phyloP scores from a whole-genome alignment of 2,113 vertebrate species.

The Microcebus tavaratra region DNA sequence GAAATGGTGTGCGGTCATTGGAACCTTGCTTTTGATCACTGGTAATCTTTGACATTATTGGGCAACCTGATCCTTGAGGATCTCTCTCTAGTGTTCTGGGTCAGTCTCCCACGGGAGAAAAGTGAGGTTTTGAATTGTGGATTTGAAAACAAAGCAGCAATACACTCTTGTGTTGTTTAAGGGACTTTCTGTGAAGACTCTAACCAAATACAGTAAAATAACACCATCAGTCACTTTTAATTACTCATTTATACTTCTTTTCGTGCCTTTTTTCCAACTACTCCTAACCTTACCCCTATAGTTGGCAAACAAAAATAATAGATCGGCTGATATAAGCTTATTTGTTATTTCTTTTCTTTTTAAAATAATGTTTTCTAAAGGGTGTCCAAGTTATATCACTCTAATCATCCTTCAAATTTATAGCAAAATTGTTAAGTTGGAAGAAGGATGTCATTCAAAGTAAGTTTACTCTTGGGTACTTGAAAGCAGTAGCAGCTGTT shows the following conservation, averaged over 20 bases:
- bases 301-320: conserved; percentile 46
- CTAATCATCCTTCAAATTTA: conserved; percentile 48
- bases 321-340: not conserved
- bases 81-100: conserved; percentile 62
- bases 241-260: conserved; percentile 29
- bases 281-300: not conserved
- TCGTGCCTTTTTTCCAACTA: not conserved
- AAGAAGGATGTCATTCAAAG: not conserved
- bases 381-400: not conserved
- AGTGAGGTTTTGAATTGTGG: conserved; percentile 40
- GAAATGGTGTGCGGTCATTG: conserved; percentile 70
- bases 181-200: conserved; percentile 61
- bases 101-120: conserved; percentile 67
- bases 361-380: conserved; percentile 28
- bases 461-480: not conserved
- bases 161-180: conserved; percentile 58
- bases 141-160: conserved; percentile 64
- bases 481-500: not conserved
- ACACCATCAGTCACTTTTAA: conserved; percentile 60
- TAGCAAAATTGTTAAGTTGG: conserved; percentile 14
- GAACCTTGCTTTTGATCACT: conserved; percentile 77
- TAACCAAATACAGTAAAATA: conserved; percentile 59
- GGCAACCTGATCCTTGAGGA: conserved; percentile 59
- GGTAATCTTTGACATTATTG: conserved; percentile 68
- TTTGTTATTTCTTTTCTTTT: conserved; percentile 43